A percentile compares a stretch with the other conserved stretches of the same genome.
These are phyloP conservation scores for Paralinhomoeus sp. DNA, from an alignment of 2,888 invertebrate species.

Conservation along the genomic window DNA sequence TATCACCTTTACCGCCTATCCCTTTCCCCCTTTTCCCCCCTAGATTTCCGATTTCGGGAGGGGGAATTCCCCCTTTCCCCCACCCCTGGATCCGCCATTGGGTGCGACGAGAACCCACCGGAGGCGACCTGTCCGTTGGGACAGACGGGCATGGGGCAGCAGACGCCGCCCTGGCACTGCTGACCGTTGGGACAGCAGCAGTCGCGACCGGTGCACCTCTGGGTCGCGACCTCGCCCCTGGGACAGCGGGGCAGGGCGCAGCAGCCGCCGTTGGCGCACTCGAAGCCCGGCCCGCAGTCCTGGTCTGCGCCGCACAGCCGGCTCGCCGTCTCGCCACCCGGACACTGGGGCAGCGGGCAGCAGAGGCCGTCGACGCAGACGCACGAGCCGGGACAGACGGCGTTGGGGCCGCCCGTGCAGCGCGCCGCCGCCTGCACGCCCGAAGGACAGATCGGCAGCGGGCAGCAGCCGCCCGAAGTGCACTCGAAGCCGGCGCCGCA, in stretches of 20 bases:
- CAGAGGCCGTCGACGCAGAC: slow-evolving; percentile 13
- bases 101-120: too few relatives aligned
- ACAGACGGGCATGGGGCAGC: slow-evolving; percentile 19
- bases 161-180: slow-evolving; percentile 5
- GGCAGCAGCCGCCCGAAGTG: slow-evolving; percentile 10
- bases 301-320: not conserved
- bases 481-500: slow-evolving; percentile 14
- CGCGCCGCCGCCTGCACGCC: slow-evolving; percentile 5
- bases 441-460: slow-evolving; percentile 13
- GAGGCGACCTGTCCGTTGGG: slow-evolving; percentile 11
- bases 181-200: not conserved
- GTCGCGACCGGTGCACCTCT: not conserved
- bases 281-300: not conserved
- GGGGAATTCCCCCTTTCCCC: too few relatives aligned
- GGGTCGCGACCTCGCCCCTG: slow-evolving; percentile 10
- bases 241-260: slow-evolving; percentile 18
- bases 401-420: slow-evolving; percentile 6
- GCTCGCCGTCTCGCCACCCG: slow-evolving; percentile 13
- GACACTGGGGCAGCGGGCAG: slow-evolving; percentile 18
- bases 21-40: too few relatives aligned
- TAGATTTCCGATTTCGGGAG: too few relatives aligned
- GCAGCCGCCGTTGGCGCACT: slow-evolving; percentile 8
- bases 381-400: slow-evolving; percentile 13
- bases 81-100: too few relatives aligned
- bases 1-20: too few relatives aligned